phyloP scores from a whole-genome alignment of 2,888 invertebrate genomes.

The Lordiphosa andalusiaca region DNA sequence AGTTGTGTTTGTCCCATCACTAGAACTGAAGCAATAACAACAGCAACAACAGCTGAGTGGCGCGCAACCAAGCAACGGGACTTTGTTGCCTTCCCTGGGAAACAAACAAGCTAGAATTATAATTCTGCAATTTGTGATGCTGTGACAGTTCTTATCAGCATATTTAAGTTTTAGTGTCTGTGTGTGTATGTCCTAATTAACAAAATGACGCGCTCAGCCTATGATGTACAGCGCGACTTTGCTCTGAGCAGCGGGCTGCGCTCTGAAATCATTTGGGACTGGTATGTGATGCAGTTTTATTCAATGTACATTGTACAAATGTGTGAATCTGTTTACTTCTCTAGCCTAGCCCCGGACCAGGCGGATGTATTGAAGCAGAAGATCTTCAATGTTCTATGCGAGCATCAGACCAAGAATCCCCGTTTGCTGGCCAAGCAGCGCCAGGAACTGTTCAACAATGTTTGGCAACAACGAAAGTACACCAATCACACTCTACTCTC shows the following conservation, averaged over 20 bases:
- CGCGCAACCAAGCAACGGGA: constrained; percentile 12
- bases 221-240: constrained; percentile 71
- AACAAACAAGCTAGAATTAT: neutral
- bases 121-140: neutral
- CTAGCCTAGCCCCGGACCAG: constrained; percentile 51
- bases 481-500: constrained; percentile 68
- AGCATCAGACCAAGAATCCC: constrained; percentile 5
- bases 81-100: neutral
- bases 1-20: neutral
- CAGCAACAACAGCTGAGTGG: constrained; percentile 1
- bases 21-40: neutral
- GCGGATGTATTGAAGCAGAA: constrained; percentile 47
- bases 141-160: too few species aligned
- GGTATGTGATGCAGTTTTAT: constrained; percentile 50
- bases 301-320: neutral
- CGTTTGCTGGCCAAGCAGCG: constrained; percentile 40
- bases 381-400: constrained; percentile 42
- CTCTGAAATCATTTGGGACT: constrained; percentile 71
- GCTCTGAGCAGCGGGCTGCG: constrained; percentile 59
- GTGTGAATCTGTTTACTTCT: neutral
- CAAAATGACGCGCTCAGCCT: constrained; percentile 49
- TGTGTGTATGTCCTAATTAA: neutral
- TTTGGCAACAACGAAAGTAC: constrained; percentile 69
- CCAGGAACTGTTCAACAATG: constrained; percentile 49
- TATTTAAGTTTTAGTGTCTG: neutral